Evolutionary conservation across 2,888 invertebrate genomes (phyloP), one percentile per base, ranked within the genome.

Genomic region (Drosophila kambysellisi): DNA sequence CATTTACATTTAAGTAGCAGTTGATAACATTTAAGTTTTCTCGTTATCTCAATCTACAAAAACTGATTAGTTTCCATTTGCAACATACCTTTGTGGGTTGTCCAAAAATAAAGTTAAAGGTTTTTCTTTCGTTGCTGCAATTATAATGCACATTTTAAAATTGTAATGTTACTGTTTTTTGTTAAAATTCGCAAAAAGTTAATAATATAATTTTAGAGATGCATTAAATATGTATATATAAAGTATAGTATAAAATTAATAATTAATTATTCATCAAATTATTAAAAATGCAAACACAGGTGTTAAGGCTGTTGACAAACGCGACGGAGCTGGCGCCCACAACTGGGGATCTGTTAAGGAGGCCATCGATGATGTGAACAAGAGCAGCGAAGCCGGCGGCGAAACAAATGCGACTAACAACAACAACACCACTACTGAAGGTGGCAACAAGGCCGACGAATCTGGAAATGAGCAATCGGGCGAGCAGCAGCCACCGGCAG

Each of bases 331-430:
- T 93, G 99, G 99, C 77, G 96, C 98, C 88, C 98, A 98, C 94
- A 99, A 99, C 94, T 99, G 99, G 99, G 98, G 98, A 90, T 97
- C 97, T 75, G 95, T 97, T 89, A 97, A 97, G 94, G 98, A 98
- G 93, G 97, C 98, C 88, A 95, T 98, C 88, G 98, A 96, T 95
- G 93, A 93, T 83, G 90, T 92, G 62, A 92, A 92, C 83, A 91
- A 90, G 60, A 89, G 82, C 64, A 81, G 86, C 60, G 77, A 79
- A 65, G 78, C 71, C 58, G 83, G 78, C 58, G 83, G 78, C 52
- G 84, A 84, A 53, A 60, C 83, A 37, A 81, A 62, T 81, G 89
- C 90, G 56, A 91, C 88, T 78, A 89, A 88, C 76, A 89, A 87
- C 68, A 91, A 88, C 15, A 46, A 25, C 15, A 46, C 15, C 8